These are phyloP conservation scores for Sceliomorpha sp. DNA, from an alignment of 2,888 invertebrate species.

Conservation along the genomic window DNA sequence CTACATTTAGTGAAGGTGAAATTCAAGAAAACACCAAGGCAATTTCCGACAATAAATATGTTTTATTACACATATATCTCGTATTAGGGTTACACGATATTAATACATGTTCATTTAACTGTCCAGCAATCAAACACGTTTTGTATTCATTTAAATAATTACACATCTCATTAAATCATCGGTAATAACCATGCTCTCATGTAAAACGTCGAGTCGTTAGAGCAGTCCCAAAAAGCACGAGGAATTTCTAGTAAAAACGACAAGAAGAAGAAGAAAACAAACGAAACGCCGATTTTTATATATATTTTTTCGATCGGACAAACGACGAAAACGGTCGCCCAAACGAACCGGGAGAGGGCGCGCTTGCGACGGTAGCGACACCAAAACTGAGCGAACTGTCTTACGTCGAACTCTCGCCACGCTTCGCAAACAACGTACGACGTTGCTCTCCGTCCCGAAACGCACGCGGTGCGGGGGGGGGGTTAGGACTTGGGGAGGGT, in stretches of 20 bases:
- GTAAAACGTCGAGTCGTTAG: constrained; percentile 63
- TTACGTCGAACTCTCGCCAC: neutral
- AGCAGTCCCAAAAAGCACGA: constrained; percentile 64
- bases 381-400: no score
- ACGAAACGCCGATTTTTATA: no score
- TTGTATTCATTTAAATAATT: constrained; percentile 73
- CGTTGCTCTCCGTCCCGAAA: constrained; percentile 13
- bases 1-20: neutral
- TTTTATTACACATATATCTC: constrained; percentile 81
- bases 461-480: neutral
- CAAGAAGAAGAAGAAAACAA: constrained; percentile 3
- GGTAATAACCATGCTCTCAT: constrained; percentile 61
- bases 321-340: constrained; percentile 12
- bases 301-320: no score
- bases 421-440: constrained; percentile 1
- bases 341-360: constrained; percentile 31
- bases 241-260: constrained; percentile 42
- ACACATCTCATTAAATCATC: constrained; percentile 71
- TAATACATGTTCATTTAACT: constrained; percentile 80
- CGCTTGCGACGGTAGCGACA: no score
- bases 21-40: neutral
- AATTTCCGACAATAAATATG: constrained; percentile 79
- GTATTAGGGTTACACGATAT: constrained; percentile 80
- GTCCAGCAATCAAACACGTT: constrained; percentile 81
- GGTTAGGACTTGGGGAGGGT: constrained; percentile 3